A percentile compares a stretch with the other conserved stretches of the same genome.
phyloP scores from a whole-genome alignment of 2,888 invertebrate genomes.

The Chloroclysta siterata region DNA sequence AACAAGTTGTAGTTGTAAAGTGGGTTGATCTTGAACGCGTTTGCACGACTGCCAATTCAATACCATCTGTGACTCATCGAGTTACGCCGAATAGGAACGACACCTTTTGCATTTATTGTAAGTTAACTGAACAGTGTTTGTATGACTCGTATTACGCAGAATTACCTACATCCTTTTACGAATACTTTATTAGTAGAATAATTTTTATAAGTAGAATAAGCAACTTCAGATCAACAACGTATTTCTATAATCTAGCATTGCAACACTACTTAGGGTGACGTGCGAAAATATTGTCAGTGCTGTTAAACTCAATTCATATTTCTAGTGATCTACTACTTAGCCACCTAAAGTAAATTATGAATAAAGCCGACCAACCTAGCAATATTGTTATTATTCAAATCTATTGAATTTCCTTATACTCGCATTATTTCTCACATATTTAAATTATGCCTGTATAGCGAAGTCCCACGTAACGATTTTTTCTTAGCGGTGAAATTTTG shows the following conservation, averaged over 20 bases:
- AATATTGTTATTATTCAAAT: no score
- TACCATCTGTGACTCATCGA: slow-evolving; percentile 40
- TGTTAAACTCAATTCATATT: background rate
- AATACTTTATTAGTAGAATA: slow-evolving; percentile 5
- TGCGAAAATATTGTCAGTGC: slow-evolving; percentile 1
- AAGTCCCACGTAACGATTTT: background rate
- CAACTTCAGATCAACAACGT: background rate
- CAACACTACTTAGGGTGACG: slow-evolving; percentile 1
- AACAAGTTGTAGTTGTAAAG: slow-evolving; percentile 14
- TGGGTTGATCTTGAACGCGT: slow-evolving; percentile 34
- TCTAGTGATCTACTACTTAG: background rate
- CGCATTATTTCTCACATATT: background rate
- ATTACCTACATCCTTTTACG: slow-evolving; percentile 8
- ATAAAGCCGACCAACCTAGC: no score
- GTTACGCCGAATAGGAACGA: slow-evolving; percentile 28
- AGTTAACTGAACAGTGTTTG: slow-evolving; percentile 12
- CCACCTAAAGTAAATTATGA: no score
- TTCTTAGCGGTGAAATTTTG: slow-evolving; percentile 2
- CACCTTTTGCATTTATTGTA: slow-evolving; percentile 13
- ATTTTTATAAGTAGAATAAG: slow-evolving; percentile 9
- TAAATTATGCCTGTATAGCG: background rate
- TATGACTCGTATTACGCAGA: slow-evolving; percentile 4
- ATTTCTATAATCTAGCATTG: background rate
- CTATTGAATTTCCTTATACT: background rate
- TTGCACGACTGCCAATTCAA: slow-evolving; percentile 26